A percentile compares a stretch with the other conserved stretches of the same genome.
Conservation (phyloP, 2,888 invertebrate species). For the Platycheirus rosarum region DNA sequence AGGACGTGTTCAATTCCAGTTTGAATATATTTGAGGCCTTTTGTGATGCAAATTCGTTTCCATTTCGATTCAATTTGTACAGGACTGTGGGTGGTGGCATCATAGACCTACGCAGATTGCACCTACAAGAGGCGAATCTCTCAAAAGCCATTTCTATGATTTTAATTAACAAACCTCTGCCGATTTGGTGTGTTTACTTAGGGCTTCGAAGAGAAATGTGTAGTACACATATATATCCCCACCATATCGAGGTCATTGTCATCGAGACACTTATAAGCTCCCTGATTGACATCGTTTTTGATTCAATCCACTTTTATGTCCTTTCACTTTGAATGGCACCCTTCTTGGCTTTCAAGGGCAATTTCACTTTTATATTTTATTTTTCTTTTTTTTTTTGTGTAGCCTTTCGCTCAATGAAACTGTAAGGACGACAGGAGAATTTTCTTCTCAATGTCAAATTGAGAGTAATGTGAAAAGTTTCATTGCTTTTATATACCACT, state of each 20-base stretch:
- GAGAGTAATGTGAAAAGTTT: slow-evolving; percentile 24
- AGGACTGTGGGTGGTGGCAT: too few species aligned
- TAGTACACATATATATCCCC: too few species aligned
- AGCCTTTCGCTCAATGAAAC: slow-evolving; percentile 14
- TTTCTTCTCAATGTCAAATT: slow-evolving; percentile 41
- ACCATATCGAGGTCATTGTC: neutral
- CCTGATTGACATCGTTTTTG: slow-evolving; percentile 36
- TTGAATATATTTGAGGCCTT: slow-evolving; percentile 9
- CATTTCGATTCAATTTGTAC: slow-evolving; percentile 37
- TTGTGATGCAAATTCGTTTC: slow-evolving; percentile 38
- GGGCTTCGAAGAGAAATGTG: neutral
- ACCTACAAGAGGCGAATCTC: too few species aligned
- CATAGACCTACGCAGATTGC: too few species aligned
- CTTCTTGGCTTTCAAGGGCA: slow-evolving; percentile 16
- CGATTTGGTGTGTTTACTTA: neutral
- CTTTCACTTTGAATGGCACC: slow-evolving; percentile 33
- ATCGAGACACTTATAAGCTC: slow-evolving; percentile 31
- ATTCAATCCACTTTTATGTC: slow-evolving; percentile 26
- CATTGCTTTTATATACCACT: too few species aligned
- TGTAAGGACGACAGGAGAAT: slow-evolving; percentile 31
- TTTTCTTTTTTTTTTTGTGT: too few species aligned
- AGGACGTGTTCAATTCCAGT: slow-evolving; percentile 34
- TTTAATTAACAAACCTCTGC: slow-evolving; percentile 30
- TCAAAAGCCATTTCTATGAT: too few species aligned
- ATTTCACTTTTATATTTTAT: slow-evolving; percentile 23